phyloP scores from a whole-genome alignment of 2,113 vertebrate species.

The Calyptomena viridis region DNA sequence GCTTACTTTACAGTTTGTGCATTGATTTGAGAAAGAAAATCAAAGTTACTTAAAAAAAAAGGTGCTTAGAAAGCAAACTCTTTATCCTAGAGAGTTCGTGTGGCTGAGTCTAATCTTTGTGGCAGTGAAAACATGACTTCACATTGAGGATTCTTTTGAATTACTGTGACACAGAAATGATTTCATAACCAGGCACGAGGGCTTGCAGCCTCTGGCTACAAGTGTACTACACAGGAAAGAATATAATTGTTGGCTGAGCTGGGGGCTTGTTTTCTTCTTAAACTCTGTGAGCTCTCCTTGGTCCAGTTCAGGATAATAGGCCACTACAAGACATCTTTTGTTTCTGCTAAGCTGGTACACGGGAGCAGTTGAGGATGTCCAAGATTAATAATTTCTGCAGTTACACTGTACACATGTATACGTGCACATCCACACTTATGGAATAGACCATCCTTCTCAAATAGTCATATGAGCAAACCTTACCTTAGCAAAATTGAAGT shows the following conservation, averaged over 20 bases:
- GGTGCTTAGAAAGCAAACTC: background rate
- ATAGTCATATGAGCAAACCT: background rate
- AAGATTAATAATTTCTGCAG: background rate
- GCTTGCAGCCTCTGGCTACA: background rate
- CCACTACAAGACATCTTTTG: background rate
- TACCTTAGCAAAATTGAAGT: background rate
- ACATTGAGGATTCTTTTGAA: background rate
- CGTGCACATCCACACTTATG: background rate
- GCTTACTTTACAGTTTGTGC: background rate
- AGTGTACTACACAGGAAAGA: background rate
- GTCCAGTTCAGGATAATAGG: background rate
- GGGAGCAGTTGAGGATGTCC: accelerated
- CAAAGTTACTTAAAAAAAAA: background rate
- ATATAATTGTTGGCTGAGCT: background rate
- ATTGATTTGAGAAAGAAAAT: background rate
- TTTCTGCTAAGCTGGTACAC: background rate
- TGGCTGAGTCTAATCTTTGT: background rate
- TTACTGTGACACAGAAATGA: background rate
- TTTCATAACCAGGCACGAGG: background rate
- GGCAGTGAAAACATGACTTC: background rate
- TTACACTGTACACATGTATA: too few species aligned
- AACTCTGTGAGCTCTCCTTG: background rate
- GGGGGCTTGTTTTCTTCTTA: background rate
- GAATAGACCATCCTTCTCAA: background rate
- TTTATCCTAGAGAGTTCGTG: background rate